Evolutionary conservation across 1,140 invertebrate species (phyloP).

Genomic region (Sminthurides bifidus): DNA sequence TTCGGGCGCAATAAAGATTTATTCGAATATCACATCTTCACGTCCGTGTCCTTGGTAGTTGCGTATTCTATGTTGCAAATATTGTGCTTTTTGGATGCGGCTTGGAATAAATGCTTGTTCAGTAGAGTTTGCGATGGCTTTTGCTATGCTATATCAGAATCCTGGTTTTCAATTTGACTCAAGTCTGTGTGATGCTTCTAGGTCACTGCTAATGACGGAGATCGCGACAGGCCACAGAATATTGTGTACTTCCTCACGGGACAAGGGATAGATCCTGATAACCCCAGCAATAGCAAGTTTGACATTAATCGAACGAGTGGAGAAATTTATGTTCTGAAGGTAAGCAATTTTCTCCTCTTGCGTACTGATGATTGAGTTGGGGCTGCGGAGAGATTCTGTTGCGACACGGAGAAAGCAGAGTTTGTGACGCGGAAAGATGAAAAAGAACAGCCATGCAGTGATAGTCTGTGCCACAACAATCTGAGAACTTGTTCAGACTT

Average conservation of each 20-base stretch:
- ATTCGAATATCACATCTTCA: no score
- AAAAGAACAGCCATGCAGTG: no score
- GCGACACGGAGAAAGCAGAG: no score
- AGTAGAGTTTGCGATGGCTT: not conserved
- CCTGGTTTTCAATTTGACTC: no score
- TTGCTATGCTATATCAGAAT: constrained; percentile 4
- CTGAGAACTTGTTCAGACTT: no score
- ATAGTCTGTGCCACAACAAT: no score
- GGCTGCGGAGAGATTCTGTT: not conserved
- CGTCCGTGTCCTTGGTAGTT: no score
- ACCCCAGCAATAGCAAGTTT: constrained; percentile 89
- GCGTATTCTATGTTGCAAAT: no score
- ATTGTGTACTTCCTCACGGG: constrained; percentile 95
- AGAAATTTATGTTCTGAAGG: constrained; percentile 65
- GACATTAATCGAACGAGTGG: constrained; percentile 80
- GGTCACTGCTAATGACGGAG: constrained; percentile 90
- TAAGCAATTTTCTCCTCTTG: constrained; percentile 38
- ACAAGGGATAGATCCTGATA: constrained; percentile 88
- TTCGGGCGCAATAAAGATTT: no score
- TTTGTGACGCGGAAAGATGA: no score
- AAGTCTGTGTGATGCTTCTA: no score
- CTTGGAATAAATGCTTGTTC: constrained; percentile 4
- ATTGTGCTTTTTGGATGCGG: constrained; percentile 2
- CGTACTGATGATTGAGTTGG: not conserved
- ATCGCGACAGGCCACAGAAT: constrained; percentile 83